Conservation (phyloP, 2,888 invertebrate species). For the Tetheella fluctuosa region DNA sequence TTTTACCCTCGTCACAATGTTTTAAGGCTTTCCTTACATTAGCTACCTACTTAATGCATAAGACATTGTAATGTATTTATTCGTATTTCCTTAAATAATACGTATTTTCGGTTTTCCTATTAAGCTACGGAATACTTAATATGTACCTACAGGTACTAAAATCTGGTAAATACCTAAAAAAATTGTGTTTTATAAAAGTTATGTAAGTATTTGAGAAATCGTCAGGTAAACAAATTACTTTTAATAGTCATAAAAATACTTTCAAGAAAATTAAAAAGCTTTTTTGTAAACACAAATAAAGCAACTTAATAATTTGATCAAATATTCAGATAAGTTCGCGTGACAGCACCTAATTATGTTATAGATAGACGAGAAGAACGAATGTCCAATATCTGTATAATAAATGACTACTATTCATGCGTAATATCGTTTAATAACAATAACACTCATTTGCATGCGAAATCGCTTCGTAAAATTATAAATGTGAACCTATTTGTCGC, state of each 20-base stretch:
- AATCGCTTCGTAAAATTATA: not conserved
- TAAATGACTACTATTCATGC: not conserved
- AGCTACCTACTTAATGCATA: not conserved
- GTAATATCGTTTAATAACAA: slow-evolving; percentile 7
- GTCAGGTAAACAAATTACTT: not conserved
- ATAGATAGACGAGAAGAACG: not conserved
- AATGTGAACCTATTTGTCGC: slow-evolving; percentile 23
- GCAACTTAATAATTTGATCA: not conserved
- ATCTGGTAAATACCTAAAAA: too few species aligned
- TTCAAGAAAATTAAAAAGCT: not conserved
- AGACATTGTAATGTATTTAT: not conserved
- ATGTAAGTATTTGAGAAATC: not conserved
- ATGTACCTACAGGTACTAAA: too few species aligned
- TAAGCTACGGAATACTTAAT: too few species aligned
- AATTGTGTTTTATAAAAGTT: not conserved
- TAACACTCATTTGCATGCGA: slow-evolving; percentile 4
- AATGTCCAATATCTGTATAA: not conserved
- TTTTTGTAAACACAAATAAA: not conserved
- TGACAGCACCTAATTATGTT: not conserved
- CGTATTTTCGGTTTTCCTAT: too few species aligned
- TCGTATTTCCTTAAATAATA: too few species aligned
- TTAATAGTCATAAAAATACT: not conserved
- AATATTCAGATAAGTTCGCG: not conserved
- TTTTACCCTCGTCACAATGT: slow-evolving; percentile 42
- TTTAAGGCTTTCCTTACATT: slow-evolving; percentile 31